Base-by-base conservation (phyloP, 2,797 vertebrate genomes). In the Sarcoramphus papa region DNA sequence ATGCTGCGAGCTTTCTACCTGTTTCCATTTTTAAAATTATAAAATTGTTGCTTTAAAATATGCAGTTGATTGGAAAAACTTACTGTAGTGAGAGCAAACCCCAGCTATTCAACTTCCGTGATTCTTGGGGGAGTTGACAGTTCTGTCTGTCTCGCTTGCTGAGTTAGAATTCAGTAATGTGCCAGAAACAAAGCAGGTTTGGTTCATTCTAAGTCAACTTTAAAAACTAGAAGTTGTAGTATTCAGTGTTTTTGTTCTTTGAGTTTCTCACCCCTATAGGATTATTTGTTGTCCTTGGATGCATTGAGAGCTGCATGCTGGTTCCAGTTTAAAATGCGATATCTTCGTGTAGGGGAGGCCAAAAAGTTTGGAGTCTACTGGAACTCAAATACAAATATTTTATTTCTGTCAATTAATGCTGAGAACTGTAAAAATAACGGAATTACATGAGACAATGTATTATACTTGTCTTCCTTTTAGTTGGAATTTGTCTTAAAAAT, bases 361-460 rank as follows among this genome's bases (percentile, higher is more conserved):
- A 3, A 4, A 9, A 63, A 18, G 33, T 31, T 79, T 6, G 54
- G 13, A 41, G 47, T 10, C 60, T n/a, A 62, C 76, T 63, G 54
- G 2, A 37, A 3, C 43, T 67, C 27, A n/a, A 54, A 0, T 4
- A 24, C 19, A 28, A 11, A 10, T 21, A 8, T 17, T 50, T 30
- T 2, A 8, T 48, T 79, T 67, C 62, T 83, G 43, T 35, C 43
- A 20, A 1, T 56, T 48, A 11, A 27, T 14, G 62, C 88, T 84
- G 83, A 72, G 73, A 41, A 2, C 27, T 11, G 43, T 27, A 10
- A 69, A 79, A 90, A 35, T 5, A 21, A 27, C 0, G 0, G 68
- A 16, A 10, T 17, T 64, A 1, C 28, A 3, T 2, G 13, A 53
- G 78, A 8, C 22, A 18, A 1, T 0, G 35, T 33, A 12, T 48